Conservation (phyloP, 2,888 invertebrate genomes). For the Conchocele bisecta region DNA sequence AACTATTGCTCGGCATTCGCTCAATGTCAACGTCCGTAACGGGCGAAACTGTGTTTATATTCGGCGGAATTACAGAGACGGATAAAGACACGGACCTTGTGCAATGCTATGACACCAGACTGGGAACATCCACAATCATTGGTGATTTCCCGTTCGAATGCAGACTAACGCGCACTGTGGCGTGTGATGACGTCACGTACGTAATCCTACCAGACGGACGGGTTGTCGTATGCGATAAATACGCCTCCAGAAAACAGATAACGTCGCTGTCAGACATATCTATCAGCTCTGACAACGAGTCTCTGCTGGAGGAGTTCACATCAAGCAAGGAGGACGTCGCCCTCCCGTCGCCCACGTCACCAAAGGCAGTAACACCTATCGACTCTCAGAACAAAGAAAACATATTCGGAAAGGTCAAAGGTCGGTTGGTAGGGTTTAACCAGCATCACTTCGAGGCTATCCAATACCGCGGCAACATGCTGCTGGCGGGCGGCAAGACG, state of each 20-base stretch:
- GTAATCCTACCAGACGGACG: conserved; percentile 71
- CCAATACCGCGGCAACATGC: conserved; percentile 65
- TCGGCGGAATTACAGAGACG: conserved; percentile 71
- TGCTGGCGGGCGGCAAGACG: conserved; percentile 71
- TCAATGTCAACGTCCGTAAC: conserved; percentile 69
- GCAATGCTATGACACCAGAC: conserved; percentile 70
- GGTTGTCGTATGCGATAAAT: conserved; percentile 63
- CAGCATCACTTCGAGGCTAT: conserved; percentile 72
- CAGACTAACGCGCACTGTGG: conserved; percentile 67
- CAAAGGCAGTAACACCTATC: conserved; percentile 5
- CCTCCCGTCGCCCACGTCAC: conserved; percentile 37
- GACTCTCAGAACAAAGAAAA: conserved; percentile 31
- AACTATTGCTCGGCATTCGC: conserved; percentile 66
- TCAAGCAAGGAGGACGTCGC: conserved; percentile 32
- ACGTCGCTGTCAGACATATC: conserved; percentile 54
- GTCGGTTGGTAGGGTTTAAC: conserved; percentile 58
- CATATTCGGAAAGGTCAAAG: conserved; percentile 52
- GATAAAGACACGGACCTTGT: conserved; percentile 71
- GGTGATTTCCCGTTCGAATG: conserved; percentile 71
- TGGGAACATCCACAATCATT: conserved; percentile 63
- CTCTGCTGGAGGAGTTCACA: conserved; percentile 22
- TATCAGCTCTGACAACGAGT: conserved; percentile 51
- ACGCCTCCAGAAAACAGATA: conserved; percentile 28
- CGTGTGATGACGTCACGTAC: conserved; percentile 64
- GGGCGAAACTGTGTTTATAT: conserved; percentile 70